Percentiles rank a stretch among this genome's conserved stretches.
phyloP scores from a whole-genome alignment of 2,888 invertebrate species.

The Drosophila algonquin region DNA sequence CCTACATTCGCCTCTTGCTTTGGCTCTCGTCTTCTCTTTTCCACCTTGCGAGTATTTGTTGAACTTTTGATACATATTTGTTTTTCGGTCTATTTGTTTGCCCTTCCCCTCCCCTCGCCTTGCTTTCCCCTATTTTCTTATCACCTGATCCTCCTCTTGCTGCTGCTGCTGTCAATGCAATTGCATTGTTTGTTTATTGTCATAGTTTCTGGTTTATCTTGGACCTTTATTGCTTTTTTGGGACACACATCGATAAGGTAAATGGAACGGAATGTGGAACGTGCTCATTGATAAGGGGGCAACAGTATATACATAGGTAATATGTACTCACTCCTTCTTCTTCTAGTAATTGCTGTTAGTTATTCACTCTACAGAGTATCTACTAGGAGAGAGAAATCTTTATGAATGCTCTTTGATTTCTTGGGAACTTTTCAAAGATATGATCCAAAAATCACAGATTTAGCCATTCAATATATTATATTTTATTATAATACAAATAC shows the following conservation, averaged over 20 bases:
- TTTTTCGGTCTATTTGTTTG: slow-evolving; percentile 33
- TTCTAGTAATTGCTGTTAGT: background rate
- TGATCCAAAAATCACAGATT: too few relatives aligned
- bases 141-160: slow-evolving; percentile 19
- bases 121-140: slow-evolving; percentile 29
- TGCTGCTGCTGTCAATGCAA: slow-evolving; percentile 55
- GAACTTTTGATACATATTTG: slow-evolving; percentile 35
- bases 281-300: slow-evolving; percentile 27
- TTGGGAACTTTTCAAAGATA: too few relatives aligned
- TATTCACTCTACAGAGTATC: background rate
- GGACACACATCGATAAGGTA: slow-evolving; percentile 53
- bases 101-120: background rate
- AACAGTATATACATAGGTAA: background rate
- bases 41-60: slow-evolving; percentile 25
- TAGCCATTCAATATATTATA: too few relatives aligned
- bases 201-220: slow-evolving; percentile 56
- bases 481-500: background rate
- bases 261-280: slow-evolving; percentile 30
- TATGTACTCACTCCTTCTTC: background rate
- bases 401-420: background rate
- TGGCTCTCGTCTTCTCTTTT: slow-evolving; percentile 44
- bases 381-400: background rate
- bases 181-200: slow-evolving; percentile 54
- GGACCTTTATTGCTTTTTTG: slow-evolving; percentile 23
- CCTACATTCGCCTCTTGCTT: slow-evolving; percentile 36